phyloP scores from a whole-genome alignment of 2,113 vertebrate genomes.

The Cyanoderma ruficeps region DNA sequence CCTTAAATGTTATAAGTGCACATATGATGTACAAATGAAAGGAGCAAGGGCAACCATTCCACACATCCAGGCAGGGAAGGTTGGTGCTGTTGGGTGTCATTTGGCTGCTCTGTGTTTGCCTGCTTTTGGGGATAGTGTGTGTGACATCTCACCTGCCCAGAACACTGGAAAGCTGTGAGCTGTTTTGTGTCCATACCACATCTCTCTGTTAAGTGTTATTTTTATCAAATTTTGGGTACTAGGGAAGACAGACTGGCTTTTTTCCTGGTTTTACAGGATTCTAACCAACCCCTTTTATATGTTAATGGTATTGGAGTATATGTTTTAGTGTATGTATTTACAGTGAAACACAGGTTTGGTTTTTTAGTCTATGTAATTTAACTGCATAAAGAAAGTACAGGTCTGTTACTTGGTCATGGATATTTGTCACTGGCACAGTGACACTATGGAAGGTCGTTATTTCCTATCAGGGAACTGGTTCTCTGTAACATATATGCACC shows the following conservation, averaged over 20 bases:
- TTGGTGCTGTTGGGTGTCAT: neutral
- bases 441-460: neutral
- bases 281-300: neutral
- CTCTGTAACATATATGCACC: neutral
- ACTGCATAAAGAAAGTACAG: neutral
- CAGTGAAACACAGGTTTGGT: neutral
- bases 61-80: fast-evolving
- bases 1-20: neutral
- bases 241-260: neutral
- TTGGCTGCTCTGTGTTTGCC: neutral
- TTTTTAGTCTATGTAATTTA: neutral
- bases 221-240: neutral
- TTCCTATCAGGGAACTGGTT: neutral
- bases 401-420: neutral
- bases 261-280: neutral
- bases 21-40: neutral
- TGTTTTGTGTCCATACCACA: fast-evolving
- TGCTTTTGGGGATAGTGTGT: neutral
- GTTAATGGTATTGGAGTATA: neutral
- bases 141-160: neutral
- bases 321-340: neutral
- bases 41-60: neutral
- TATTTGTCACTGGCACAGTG: neutral
- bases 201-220: neutral
- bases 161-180: neutral